Conservation (phyloP, 1,140 invertebrate genomes). For the Pygmarrhopalites habei region DNA sequence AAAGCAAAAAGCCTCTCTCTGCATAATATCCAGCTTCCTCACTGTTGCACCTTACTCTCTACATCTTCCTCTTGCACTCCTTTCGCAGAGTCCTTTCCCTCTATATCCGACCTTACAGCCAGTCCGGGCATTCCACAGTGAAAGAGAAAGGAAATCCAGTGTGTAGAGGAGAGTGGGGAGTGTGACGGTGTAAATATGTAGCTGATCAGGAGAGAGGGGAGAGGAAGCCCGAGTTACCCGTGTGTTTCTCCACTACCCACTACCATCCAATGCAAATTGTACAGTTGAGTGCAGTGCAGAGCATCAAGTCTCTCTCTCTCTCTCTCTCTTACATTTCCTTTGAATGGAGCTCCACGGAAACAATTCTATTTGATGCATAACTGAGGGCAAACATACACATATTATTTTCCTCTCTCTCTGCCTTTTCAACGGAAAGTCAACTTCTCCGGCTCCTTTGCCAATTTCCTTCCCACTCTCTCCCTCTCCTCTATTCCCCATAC, state of each 20-base stretch:
- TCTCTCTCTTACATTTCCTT: not conserved
- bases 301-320: not conserved
- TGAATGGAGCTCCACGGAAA: not conserved
- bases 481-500: no score
- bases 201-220: not conserved
- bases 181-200: not conserved
- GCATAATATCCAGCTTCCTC: no score
- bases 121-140: no score
- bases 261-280: no score
- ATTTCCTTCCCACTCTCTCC: no score
- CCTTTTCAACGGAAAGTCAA: not conserved
- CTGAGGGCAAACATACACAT: not conserved
- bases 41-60: no score
- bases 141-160: no score
- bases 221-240: conserved; percentile 2
- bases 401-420: not conserved
- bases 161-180: not conserved
- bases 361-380: not conserved
- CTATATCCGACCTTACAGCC: no score
- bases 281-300: no score
- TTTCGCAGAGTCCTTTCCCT: no score
- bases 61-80: no score
- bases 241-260: not conserved
- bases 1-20: no score
- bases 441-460: not conserved